Evolutionary conservation across 2,797 vertebrate genomes (phyloP).

Genomic region (Hippocampus kuda): DNA sequence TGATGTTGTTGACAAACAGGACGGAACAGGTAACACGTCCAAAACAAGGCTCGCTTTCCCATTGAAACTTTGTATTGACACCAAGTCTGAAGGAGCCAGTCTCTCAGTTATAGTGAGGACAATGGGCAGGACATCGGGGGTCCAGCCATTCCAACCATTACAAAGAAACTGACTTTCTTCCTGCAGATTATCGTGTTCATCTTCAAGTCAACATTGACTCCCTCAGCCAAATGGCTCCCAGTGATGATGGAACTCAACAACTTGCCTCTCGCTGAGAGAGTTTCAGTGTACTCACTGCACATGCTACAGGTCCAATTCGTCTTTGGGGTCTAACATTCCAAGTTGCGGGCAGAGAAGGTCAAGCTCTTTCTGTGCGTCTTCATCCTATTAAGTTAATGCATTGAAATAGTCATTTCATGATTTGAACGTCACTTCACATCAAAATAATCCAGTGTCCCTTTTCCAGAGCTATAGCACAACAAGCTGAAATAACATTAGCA

Average conservation of each 20-base stretch:
- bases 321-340: conserved; percentile 37
- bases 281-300: conserved; percentile 2
- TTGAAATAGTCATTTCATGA: not conserved
- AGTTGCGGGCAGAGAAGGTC: conserved; percentile 53
- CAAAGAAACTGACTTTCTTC: not conserved
- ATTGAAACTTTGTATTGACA: not conserved
- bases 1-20: not conserved
- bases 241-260: conserved; percentile 3
- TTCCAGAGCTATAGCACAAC: too few relatives aligned
- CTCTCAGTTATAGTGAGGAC: not conserved
- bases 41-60: not conserved
- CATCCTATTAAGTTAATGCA: conserved; percentile 50
- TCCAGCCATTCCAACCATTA: not conserved
- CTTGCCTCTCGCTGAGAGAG: not conserved
- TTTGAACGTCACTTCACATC: not conserved
- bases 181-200: not conserved
- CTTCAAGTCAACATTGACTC: not conserved
- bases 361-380: conserved; percentile 72
- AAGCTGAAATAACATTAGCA: too few relatives aligned
- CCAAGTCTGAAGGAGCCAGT: not conserved
- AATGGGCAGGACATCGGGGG: not conserved
- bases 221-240: not conserved
- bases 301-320: conserved; percentile 1
- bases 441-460: not conserved
- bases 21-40: not conserved